Conservation (phyloP, 1,140 invertebrate genomes). For the Drosophila albomicans region DNA sequence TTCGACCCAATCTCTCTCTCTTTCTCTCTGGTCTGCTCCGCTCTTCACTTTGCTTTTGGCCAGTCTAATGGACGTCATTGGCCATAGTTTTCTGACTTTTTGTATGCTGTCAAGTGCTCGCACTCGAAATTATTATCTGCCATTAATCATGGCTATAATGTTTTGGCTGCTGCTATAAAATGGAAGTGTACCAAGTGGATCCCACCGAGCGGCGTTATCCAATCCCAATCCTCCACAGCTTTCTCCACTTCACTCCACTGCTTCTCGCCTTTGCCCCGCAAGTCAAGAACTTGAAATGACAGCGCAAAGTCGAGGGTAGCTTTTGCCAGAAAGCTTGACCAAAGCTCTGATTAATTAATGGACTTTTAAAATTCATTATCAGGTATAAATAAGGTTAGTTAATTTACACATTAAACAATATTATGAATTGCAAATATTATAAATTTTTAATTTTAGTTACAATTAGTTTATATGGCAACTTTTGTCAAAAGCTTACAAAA, state of each 20-base stretch:
- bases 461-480: no score
- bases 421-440: no score
- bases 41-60: constrained; percentile 53
- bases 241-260: neutral
- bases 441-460: no score
- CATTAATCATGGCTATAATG: constrained; percentile 83
- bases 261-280: neutral
- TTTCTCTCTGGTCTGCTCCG: neutral
- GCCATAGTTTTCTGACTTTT: constrained; percentile 83
- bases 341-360: constrained; percentile 28
- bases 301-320: constrained; percentile 34
- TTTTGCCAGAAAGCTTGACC: constrained; percentile 21
- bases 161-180: constrained; percentile 78
- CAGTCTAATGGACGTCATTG: constrained; percentile 80
- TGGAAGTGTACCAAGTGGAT: constrained; percentile 62
- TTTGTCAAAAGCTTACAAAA: no score
- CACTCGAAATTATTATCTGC: constrained; percentile 83
- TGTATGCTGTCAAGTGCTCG: constrained; percentile 82
- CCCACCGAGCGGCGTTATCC: constrained; percentile 29
- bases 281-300: constrained; percentile 35
- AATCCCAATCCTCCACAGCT: constrained; percentile 6
- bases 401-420: no score
- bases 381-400: no score
- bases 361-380: neutral
- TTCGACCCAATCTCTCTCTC: constrained; percentile 17